phyloP scores from a whole-genome alignment of 2,113 vertebrate species.

The Phylloscopus trochiloides region DNA sequence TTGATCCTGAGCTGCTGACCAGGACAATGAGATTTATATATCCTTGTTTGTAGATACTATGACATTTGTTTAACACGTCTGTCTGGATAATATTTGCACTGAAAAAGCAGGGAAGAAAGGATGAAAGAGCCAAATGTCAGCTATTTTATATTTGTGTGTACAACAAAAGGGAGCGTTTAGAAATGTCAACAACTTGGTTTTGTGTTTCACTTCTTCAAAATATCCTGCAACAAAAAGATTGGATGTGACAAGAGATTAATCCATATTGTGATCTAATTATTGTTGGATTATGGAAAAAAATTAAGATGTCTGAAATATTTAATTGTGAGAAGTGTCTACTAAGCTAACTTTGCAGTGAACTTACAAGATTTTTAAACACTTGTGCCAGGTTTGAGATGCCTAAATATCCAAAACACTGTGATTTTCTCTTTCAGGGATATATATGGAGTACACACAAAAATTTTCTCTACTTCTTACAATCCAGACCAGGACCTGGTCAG shows the following conservation, averaged over 20 bases:
- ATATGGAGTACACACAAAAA: background rate
- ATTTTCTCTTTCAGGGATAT: background rate
- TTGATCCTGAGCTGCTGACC: background rate
- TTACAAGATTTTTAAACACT: conserved; percentile 32
- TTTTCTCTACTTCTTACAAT: background rate
- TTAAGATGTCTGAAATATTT: conserved; percentile 72
- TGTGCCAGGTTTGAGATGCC: background rate
- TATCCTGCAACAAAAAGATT: conserved; percentile 65
- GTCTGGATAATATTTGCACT: conserved; percentile 8
- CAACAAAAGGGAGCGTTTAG: background rate
- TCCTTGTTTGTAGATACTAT: background rate
- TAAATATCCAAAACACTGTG: background rate
- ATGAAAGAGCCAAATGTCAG: background rate
- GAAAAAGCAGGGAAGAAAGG: background rate
- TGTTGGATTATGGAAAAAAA: conserved; percentile 67
- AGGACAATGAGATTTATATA: background rate
- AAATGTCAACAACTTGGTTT: conserved; percentile 30
- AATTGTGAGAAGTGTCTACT: conserved; percentile 66
- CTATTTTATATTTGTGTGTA: background rate
- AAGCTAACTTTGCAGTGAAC: conserved; percentile 47
- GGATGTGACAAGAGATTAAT: conserved; percentile 78
- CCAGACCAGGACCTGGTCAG: background rate
- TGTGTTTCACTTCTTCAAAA: conserved; percentile 34
- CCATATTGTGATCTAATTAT: conserved; percentile 72
- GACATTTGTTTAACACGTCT: background rate